Evolutionary conservation across 2,113 vertebrate species (phyloP).

Genomic region (Perca schrenkii): DNA sequence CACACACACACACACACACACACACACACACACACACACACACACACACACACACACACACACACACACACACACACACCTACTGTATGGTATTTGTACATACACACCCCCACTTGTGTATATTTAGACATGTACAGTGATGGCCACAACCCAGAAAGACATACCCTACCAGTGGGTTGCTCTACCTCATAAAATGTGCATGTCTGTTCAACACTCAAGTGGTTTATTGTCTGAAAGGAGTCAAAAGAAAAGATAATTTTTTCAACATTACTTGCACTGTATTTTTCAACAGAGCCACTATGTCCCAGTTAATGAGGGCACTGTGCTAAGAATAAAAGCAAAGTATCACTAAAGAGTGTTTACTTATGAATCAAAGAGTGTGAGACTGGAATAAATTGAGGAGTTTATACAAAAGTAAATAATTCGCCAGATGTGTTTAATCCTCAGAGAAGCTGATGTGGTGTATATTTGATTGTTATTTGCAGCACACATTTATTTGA

Average conservation of each 20-base stretch:
- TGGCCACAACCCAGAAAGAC: neutral
- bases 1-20: neutral
- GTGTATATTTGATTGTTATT: conserved; percentile 40
- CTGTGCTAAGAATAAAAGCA: conserved; percentile 57
- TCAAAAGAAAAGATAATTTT: conserved; percentile 34
- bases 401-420: conserved; percentile 64
- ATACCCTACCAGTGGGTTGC: neutral
- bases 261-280: conserved; percentile 17
- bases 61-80: neutral
- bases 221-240: conserved; percentile 53
- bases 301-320: conserved; percentile 65
- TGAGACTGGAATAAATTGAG: conserved; percentile 51
- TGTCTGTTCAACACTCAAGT: conserved; percentile 52
- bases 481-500: conserved; percentile 24
- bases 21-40: neutral
- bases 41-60: neutral
- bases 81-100: too few relatives aligned
- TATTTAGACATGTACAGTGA: neutral
- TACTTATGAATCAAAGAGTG: conserved; percentile 64
- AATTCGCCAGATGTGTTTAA: conserved; percentile 63
- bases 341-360: conserved; percentile 63
- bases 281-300: conserved; percentile 7
- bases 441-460: conserved; percentile 31
- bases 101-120: neutral
- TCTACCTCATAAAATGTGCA: conserved; percentile 55